A percentile compares a stretch with the other conserved stretches of the same genome.
These are phyloP conservation scores for Myotis brandtii DNA, from an alignment of 2,113 vertebrate genomes.

Conservation along the genomic window DNA sequence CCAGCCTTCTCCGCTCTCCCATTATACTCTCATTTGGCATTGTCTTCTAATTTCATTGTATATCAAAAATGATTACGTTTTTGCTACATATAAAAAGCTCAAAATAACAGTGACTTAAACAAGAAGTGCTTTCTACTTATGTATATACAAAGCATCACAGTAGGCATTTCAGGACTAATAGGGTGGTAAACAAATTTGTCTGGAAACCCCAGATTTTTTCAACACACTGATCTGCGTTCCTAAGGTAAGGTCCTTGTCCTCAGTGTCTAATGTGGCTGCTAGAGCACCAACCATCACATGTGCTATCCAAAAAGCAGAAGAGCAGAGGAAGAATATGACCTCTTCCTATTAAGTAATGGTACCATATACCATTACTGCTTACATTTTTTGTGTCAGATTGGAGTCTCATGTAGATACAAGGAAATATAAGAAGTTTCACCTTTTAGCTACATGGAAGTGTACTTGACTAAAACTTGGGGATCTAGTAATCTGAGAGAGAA, in stretches of 20 bases:
- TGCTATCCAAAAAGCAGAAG: background rate
- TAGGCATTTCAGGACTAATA: background rate
- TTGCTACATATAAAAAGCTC: background rate
- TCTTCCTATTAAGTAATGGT: background rate
- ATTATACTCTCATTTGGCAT: background rate
- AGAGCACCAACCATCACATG: background rate
- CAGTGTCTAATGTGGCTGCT: background rate
- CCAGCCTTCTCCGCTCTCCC: background rate
- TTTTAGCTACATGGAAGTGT: background rate
- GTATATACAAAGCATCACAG: background rate
- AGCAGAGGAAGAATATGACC: background rate
- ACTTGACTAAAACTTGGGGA: background rate
- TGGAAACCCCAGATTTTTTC: background rate
- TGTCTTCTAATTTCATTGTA: background rate
- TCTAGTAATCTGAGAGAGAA: background rate
- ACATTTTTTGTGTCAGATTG: background rate
- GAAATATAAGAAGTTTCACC: background rate
- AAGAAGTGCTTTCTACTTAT: background rate
- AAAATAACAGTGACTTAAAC: background rate
- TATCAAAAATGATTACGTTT: background rate
- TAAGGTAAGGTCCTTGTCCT: background rate
- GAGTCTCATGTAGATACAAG: background rate
- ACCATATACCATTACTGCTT: background rate
- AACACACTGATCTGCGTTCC: background rate
- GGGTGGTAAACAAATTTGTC: background rate